Evolutionary conservation across 2,888 invertebrate genomes (phyloP).

Genomic region (Amiota communis): DNA sequence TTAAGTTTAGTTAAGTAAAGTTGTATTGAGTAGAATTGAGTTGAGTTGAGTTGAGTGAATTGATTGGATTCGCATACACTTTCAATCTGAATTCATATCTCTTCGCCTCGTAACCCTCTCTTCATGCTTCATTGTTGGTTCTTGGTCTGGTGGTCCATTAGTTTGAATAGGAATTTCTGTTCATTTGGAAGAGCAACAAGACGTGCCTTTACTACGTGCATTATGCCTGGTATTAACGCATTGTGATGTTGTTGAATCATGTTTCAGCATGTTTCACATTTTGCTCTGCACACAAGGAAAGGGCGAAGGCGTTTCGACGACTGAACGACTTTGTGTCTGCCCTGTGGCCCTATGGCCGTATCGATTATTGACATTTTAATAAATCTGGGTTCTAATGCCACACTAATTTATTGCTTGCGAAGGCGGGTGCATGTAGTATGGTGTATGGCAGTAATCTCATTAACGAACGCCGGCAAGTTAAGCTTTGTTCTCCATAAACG

Average conservation of each 20-base stretch:
- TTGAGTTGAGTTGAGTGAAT: background rate
- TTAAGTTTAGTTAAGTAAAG: background rate
- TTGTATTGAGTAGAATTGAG: background rate
- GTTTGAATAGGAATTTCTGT: too few relatives aligned
- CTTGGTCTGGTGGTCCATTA: too few relatives aligned
- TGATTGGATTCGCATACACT: slow-evolving; percentile 6
- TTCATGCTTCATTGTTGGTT: background rate
- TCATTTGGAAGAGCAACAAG: too few relatives aligned
- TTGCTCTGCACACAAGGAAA: background rate
- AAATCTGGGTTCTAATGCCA: slow-evolving; percentile 51
- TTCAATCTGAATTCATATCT: background rate
- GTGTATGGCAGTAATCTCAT: slow-evolving; percentile 27
- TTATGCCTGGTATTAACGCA: background rate
- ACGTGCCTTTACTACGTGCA: background rate
- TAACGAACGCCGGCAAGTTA: slow-evolving; percentile 14
- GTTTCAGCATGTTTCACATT: background rate
- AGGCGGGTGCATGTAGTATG: background rate
- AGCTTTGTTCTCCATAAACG: slow-evolving; percentile 24
- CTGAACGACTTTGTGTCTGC: background rate
- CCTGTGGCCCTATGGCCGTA: slow-evolving; percentile 27
- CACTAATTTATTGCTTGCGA: slow-evolving; percentile 56
- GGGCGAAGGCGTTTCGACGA: too few relatives aligned
- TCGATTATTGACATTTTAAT: slow-evolving; percentile 58
- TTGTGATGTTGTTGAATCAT: background rate
- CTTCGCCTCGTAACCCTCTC: background rate